These are phyloP conservation scores for Colletes latitarsis DNA, from an alignment of 1,140 invertebrate genomes.

Conservation along the genomic window DNA sequence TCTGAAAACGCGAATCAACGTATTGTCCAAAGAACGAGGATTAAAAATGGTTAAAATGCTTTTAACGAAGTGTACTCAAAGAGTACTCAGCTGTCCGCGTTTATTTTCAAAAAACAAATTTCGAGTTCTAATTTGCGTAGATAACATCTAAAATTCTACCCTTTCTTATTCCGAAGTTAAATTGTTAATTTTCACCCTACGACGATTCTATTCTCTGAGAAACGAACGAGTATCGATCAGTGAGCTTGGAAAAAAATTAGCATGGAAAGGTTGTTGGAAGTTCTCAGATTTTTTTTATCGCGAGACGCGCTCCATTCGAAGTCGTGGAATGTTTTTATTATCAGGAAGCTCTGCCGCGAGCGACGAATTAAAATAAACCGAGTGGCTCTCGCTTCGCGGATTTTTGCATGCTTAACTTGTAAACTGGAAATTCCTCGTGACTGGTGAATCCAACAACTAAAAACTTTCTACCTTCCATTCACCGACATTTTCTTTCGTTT, in stretches of 20 bases:
- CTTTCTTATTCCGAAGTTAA: too few relatives aligned
- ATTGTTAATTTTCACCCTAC: not conserved
- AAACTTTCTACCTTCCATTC: not conserved
- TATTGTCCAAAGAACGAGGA: too few relatives aligned
- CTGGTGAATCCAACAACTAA: not conserved
- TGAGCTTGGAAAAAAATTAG: not conserved
- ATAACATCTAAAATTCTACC: too few relatives aligned
- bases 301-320: not conserved
- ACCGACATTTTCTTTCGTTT: not conserved
- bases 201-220: too few relatives aligned
- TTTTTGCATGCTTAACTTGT: not conserved
- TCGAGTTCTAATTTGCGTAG: too few relatives aligned
- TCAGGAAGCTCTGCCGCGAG: not conserved
- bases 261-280: not conserved
- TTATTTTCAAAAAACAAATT: too few relatives aligned
- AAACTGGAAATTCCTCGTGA: not conserved
- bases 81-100: too few relatives aligned
- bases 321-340: conserved; percentile 10
- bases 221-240: not conserved
- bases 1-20: too few relatives aligned
- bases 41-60: too few relatives aligned
- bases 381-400: too few relatives aligned
- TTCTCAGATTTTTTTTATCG: not conserved
- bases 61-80: too few relatives aligned
- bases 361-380: not conserved